Percentiles rank a stretch among this genome's conserved stretches.
These are phyloP conservation scores for Tarsius wallacei DNA, from an alignment of 2,797 vertebrate genomes.

Conservation along the genomic window DNA sequence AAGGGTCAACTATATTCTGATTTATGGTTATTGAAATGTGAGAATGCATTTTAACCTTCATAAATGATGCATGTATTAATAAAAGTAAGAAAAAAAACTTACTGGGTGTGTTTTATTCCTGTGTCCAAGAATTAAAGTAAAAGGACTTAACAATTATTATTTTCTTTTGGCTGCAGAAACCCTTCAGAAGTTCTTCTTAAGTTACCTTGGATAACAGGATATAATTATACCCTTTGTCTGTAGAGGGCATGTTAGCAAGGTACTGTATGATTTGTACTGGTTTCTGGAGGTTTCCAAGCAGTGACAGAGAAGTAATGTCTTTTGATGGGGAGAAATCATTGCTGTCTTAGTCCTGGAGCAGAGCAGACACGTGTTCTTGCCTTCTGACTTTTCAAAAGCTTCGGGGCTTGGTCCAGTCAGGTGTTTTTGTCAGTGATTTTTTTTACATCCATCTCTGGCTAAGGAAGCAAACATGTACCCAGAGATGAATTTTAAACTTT, in stretches of 20 bases:
- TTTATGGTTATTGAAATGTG: not conserved
- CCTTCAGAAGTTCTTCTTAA: not conserved
- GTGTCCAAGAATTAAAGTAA: slow-evolving; percentile 22
- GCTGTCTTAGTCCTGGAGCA: not conserved
- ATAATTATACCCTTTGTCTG: slow-evolving; percentile 5
- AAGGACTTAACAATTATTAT: slow-evolving; percentile 21
- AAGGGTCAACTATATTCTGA: not conserved
- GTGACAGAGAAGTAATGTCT: slow-evolving; percentile 32
- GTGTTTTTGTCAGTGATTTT: not conserved
- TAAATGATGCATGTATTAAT: not conserved
- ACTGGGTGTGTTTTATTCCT: slow-evolving; percentile 16
- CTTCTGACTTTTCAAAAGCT: not conserved
- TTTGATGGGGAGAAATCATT: slow-evolving; percentile 26
- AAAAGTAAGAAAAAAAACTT: not conserved
- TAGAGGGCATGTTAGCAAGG: slow-evolving; percentile 25
- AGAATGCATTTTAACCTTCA: slow-evolving; percentile 23
- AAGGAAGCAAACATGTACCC: not conserved
- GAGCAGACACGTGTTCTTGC: not conserved
- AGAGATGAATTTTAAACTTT: not conserved
- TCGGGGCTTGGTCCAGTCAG: not conserved
- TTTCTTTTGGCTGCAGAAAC: slow-evolving; percentile 50
- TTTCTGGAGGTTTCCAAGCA: not conserved
- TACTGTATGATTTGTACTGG: slow-evolving; percentile 31
- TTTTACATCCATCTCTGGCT: not conserved
- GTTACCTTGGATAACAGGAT: slow-evolving; percentile 50